phyloP scores from a whole-genome alignment of 2,888 invertebrate species.

The Aphodius granarius region DNA sequence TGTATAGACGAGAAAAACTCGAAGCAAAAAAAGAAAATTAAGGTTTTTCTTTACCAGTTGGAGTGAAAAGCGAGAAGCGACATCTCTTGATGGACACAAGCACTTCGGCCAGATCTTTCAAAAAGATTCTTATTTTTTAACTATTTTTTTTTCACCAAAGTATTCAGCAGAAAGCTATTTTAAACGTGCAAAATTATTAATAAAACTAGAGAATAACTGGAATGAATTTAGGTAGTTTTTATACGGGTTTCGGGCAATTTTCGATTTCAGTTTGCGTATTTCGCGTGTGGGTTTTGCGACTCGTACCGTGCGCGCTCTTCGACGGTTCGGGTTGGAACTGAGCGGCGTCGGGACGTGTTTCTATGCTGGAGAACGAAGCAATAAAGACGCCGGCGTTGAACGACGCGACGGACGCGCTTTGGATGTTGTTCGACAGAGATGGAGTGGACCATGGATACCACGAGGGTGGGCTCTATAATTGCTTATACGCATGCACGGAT shows the following conservation, averaged over 20 bases:
- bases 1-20: neutral
- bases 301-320: neutral
- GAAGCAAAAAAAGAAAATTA: neutral
- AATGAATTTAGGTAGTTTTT: neutral
- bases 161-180: neutral
- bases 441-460: neutral
- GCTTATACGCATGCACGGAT: conserved; percentile 27
- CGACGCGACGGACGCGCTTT: neutral
- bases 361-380: neutral
- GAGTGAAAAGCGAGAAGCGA: neutral
- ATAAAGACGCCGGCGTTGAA: neutral
- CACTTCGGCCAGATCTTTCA: neutral
- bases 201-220: neutral
- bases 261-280: neutral
- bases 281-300: neutral
- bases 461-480: conserved; percentile 10
- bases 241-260: neutral
- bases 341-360: conserved; percentile 12
- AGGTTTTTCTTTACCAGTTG: neutral
- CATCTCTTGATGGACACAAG: neutral
- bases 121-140: too few species aligned
- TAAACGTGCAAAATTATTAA: neutral
- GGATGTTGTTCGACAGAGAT: neutral
- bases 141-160: too few species aligned
- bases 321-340: conserved; percentile 14